Evolutionary conservation across 2,888 invertebrate species (phyloP).

Genomic region (Netelia virgata): DNA sequence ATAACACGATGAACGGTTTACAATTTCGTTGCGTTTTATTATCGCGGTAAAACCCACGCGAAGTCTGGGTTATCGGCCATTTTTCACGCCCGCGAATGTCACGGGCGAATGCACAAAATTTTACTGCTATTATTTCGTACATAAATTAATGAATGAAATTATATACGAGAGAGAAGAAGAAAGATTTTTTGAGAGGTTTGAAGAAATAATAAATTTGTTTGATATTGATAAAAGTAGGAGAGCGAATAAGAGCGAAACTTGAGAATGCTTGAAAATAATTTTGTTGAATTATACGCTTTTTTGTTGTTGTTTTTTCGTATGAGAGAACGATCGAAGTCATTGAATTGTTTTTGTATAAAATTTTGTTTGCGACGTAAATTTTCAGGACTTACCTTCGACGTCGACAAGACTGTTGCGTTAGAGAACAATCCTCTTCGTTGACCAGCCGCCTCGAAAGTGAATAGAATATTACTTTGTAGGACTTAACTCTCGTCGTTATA

Average conservation of each 20-base stretch:
- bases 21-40: slow-evolving; percentile 3
- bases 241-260: background rate
- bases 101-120: too few relatives aligned
- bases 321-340: too few relatives aligned
- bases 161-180: background rate
- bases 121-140: too few relatives aligned
- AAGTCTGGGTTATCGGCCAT: background rate
- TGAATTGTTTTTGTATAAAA: too few relatives aligned
- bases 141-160: background rate
- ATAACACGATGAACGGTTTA: slow-evolving; percentile 34
- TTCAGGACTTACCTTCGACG: slow-evolving; percentile 43
- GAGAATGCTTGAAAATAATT: background rate
- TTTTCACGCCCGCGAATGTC: background rate
- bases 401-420: slow-evolving; percentile 10
- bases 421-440: slow-evolving; percentile 43
- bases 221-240: background rate
- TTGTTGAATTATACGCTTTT: background rate
- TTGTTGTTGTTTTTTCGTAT: background rate
- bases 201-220: background rate
- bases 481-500: slow-evolving; percentile 26
- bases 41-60: slow-evolving; percentile 41
- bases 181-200: background rate
- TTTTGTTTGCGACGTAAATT: background rate
- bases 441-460: slow-evolving; percentile 62
- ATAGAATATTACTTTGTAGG: background rate